These are phyloP conservation scores for Acromyrmex echinatior DNA, from an alignment of 1,140 invertebrate species.

Conservation along the genomic window DNA sequence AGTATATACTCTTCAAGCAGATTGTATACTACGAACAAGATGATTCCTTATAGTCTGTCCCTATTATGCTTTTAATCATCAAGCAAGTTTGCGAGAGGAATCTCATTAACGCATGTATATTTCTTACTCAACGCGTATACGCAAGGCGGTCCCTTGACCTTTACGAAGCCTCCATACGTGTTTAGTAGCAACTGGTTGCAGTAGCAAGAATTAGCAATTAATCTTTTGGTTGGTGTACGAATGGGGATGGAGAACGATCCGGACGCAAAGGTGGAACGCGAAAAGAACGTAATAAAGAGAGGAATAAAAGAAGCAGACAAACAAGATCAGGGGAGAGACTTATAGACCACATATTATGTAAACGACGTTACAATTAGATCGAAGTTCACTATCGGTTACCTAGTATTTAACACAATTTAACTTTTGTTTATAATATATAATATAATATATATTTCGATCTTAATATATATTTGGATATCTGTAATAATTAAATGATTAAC, in stretches of 20 bases:
- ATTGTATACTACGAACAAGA: slow-evolving; percentile 12
- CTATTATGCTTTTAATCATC: slow-evolving; percentile 65
- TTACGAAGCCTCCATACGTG: slow-evolving; percentile 63
- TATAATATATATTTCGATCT: not conserved
- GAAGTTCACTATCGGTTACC: slow-evolving; percentile 80
- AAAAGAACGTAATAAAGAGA: slow-evolving; percentile 60
- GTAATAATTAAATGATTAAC: not conserved
- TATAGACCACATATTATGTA: slow-evolving; percentile 83
- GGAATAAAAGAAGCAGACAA: slow-evolving; percentile 41
- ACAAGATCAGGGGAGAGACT: slow-evolving; percentile 63
- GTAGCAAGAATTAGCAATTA: slow-evolving; percentile 83
- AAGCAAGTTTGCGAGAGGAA: slow-evolving; percentile 45
- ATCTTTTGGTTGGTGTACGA: slow-evolving; percentile 77
- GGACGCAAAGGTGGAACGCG: slow-evolving; percentile 66
- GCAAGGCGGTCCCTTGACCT: slow-evolving; percentile 69
- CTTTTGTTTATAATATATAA: not conserved
- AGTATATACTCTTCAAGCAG: slow-evolving; percentile 7
- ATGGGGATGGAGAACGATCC: slow-evolving; percentile 61
- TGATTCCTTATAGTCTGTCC: slow-evolving; percentile 43
- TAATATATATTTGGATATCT: not conserved
- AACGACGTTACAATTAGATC: slow-evolving; percentile 85
- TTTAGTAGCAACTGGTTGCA: slow-evolving; percentile 82
- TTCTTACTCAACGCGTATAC: slow-evolving; percentile 55
- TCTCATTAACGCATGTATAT: slow-evolving; percentile 67
- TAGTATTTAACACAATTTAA: slow-evolving; percentile 81